Conservation (phyloP, 2,113 vertebrate species). For the Sturnira hondurensis region DNA sequence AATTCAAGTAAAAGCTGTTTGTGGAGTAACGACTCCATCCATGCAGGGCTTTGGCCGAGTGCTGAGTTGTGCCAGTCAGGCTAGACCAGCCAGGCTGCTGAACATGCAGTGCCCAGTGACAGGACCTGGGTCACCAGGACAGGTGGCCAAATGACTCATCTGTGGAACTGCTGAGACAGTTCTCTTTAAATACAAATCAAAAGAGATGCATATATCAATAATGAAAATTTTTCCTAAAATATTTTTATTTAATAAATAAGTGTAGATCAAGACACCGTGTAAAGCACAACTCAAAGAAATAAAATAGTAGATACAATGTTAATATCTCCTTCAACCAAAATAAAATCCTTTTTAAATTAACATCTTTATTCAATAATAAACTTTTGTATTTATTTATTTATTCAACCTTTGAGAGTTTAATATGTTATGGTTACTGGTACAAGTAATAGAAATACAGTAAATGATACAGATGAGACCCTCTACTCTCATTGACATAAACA, state of each 20-base stretch:
- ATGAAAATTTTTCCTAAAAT: background rate
- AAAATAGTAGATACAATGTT: background rate
- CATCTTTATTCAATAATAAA: background rate
- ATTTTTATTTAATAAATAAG: background rate
- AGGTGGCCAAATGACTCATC: background rate
- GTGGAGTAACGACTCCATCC: background rate
- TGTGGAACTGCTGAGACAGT: background rate
- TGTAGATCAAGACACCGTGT: background rate
- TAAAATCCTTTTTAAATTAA: background rate
- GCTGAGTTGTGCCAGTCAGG: background rate
- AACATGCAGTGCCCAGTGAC: background rate
- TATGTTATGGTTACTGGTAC: background rate
- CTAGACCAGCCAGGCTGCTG: background rate
- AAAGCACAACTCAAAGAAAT: background rate
- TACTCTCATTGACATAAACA: background rate
- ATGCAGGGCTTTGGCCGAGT: background rate
- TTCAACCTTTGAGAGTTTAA: background rate
- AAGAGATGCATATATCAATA: background rate
- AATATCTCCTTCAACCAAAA: background rate
- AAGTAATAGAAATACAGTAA: background rate
- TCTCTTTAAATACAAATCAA: background rate
- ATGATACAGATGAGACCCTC: background rate
- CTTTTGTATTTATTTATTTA: background rate
- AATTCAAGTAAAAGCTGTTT: background rate
- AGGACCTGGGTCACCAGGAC: background rate